A percentile compares a stretch with the other conserved stretches of the same genome.
phyloP scores from a whole-genome alignment of 2,113 vertebrate genomes.

The Astur gentilis region DNA sequence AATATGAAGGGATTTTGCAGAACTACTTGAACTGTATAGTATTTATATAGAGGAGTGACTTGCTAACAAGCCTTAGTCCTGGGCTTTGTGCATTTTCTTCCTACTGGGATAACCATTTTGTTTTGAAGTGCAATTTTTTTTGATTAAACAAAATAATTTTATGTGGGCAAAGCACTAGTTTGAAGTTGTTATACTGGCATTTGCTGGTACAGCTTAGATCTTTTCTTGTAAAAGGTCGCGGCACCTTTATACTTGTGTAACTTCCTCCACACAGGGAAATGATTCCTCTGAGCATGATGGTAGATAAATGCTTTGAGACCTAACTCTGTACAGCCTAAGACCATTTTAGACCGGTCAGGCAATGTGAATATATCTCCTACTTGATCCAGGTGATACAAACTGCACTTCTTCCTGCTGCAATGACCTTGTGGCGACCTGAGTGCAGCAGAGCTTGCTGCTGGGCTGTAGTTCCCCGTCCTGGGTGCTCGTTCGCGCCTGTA shows the following conservation, averaged over 20 bases:
- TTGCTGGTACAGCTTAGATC: background rate
- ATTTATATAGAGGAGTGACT: background rate
- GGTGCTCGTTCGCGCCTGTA: fast-evolving
- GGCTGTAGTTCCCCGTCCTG: background rate
- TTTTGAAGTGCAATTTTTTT: background rate
- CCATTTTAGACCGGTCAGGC: background rate
- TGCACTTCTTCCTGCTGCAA: background rate
- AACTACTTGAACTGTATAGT: background rate
- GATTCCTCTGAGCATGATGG: background rate
- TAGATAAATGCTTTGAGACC: background rate
- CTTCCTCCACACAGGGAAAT: background rate
- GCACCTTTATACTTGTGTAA: background rate
- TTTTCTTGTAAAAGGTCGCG: background rate
- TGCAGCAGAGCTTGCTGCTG: background rate
- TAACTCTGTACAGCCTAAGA: background rate
- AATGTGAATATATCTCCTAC: background rate
- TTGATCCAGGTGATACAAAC: background rate
- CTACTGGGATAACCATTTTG: background rate
- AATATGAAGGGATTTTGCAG: background rate
- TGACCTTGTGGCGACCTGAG: background rate
- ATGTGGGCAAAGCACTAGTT: background rate
- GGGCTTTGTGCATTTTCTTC: background rate
- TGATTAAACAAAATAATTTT: background rate
- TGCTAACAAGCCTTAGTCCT: background rate
- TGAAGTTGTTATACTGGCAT: background rate